A percentile compares a stretch with the other conserved stretches of the same genome.
These are phyloP conservation scores for Eilema caniola DNA, from an alignment of 2,888 invertebrate genomes.

Conservation along the genomic window DNA sequence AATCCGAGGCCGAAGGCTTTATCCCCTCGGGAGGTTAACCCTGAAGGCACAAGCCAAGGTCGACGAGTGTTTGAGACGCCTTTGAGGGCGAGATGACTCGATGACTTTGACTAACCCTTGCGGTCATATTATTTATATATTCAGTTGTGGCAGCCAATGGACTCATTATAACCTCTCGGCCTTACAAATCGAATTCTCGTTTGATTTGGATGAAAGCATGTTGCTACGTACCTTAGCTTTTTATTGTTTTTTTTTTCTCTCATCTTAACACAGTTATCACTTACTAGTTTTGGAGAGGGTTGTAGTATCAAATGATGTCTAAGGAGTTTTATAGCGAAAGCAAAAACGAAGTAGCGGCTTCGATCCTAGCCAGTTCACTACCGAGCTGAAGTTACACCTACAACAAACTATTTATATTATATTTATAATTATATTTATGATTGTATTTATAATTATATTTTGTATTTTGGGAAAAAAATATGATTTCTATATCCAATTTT, in stretches of 20 bases:
- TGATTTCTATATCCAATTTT: neutral
- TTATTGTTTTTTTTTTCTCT: constrained; percentile 19
- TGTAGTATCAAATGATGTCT: neutral
- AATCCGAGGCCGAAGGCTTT: constrained; percentile 71
- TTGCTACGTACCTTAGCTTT: constrained; percentile 25
- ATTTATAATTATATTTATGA: too few relatives aligned
- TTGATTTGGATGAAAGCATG: constrained; percentile 29
- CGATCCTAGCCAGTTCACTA: neutral
- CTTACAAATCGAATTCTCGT: constrained; percentile 40
- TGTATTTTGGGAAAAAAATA: neutral
- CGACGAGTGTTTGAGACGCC: constrained; percentile 73
- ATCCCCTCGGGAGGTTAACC: constrained; percentile 75
- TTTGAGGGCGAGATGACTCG: constrained; percentile 75
- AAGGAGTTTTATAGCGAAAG: too few relatives aligned
- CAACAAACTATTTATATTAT: too few relatives aligned
- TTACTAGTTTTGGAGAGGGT: neutral
- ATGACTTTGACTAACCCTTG: constrained; percentile 78
- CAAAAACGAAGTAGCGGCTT: too few relatives aligned
- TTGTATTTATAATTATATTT: too few relatives aligned
- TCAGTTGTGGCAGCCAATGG: constrained; percentile 68
- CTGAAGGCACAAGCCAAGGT: constrained; percentile 74
- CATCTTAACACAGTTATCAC: too few relatives aligned
- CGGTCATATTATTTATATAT: constrained; percentile 65
- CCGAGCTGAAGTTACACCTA: too few relatives aligned
- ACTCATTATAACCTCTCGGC: constrained; percentile 64